Conservation (phyloP, 2,113 vertebrate species). For the Natator depressus region DNA sequence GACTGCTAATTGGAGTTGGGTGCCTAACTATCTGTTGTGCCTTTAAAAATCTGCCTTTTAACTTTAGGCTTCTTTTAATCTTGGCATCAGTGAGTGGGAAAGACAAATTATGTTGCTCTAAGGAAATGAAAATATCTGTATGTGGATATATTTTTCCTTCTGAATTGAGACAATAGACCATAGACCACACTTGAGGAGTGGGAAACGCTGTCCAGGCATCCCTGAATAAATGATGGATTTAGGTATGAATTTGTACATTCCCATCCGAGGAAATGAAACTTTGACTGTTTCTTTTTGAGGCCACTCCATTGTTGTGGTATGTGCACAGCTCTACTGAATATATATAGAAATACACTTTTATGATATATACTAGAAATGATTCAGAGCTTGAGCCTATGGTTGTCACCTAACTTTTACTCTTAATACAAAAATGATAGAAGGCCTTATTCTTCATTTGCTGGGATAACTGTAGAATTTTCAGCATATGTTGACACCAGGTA, state of each 20-base stretch:
- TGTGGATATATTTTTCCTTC: fast-evolving
- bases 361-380: not conserved
- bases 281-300: not conserved
- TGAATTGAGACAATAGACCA: not conserved
- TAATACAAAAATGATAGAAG: constrained; percentile 50
- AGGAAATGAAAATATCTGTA: not conserved
- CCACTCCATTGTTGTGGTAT: not conserved
- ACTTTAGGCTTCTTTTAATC: not conserved
- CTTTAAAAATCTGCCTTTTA: not conserved
- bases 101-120: not conserved
- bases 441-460: not conserved
- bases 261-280: not conserved
- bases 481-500: not conserved
- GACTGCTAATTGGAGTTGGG: not conserved
- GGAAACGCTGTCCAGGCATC: not conserved
- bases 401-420: not conserved
- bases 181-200: not conserved
- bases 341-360: not conserved
- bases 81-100: not conserved
- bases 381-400: not conserved
- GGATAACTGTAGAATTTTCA: not conserved
- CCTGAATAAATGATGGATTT: not conserved
- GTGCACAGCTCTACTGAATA: not conserved
- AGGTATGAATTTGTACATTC: not conserved
- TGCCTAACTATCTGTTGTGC: not conserved